These are phyloP conservation scores for Vulpes ferrilata DNA, from an alignment of 2,113 vertebrate genomes.

Conservation along the genomic window DNA sequence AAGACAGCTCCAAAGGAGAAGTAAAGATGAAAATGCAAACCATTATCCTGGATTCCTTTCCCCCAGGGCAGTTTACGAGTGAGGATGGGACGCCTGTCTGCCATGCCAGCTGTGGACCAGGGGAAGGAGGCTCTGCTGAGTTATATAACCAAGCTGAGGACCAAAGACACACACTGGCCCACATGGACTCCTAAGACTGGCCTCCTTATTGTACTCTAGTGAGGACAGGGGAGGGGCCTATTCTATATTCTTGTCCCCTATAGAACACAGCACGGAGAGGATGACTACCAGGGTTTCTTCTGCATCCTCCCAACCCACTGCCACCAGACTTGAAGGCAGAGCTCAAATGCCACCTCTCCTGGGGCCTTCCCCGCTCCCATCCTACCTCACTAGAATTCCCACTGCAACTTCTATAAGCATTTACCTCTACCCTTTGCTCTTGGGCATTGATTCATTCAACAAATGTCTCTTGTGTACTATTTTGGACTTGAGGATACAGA, in stretches of 20 bases:
- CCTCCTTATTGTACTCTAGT: neutral
- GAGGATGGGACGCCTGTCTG: neutral
- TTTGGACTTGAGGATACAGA: neutral
- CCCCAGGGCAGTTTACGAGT: neutral
- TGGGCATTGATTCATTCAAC: constrained; percentile 9
- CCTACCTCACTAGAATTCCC: neutral
- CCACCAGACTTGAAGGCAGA: neutral
- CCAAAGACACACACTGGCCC: neutral
- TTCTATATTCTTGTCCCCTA: neutral
- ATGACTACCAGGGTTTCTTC: neutral
- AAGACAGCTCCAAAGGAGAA: constrained; percentile 40
- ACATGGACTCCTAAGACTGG: neutral
- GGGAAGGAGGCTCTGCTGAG: neutral
- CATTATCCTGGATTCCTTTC: neutral
- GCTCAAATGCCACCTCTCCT: neutral
- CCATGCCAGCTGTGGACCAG: neutral
- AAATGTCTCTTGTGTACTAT: neutral
- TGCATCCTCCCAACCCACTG: neutral
- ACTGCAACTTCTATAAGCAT: neutral
- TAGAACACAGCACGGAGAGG: neutral
- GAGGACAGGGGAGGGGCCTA: neutral
- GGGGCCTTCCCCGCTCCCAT: neutral
- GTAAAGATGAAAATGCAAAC: constrained; percentile 39
- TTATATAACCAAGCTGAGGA: neutral
- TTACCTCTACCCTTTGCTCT: neutral